A percentile compares a stretch with the other conserved stretches of the same genome.
Conservation (phyloP, 2,797 vertebrate genomes). For the Atherinosoma microstoma region DNA sequence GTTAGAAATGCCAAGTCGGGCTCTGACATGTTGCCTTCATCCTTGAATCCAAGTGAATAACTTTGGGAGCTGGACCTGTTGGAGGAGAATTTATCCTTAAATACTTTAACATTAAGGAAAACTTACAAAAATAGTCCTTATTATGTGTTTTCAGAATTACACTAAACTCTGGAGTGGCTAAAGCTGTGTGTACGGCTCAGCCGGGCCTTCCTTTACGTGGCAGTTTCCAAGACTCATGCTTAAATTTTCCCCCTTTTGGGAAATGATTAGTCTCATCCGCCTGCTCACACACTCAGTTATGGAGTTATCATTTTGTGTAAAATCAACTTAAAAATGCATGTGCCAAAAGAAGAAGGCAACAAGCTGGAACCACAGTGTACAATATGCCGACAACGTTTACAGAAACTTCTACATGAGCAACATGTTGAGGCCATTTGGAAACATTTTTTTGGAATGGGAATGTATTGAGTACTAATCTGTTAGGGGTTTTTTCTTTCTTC, state of each 20-base stretch:
- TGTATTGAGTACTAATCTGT: neutral
- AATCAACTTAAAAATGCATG: neutral
- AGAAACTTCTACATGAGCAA: neutral
- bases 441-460: neutral
- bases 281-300: too few relatives aligned
- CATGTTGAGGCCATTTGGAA: neutral
- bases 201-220: too few relatives aligned
- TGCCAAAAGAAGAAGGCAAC: slow-evolving; percentile 33
- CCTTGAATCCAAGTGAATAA: neutral
- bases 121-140: too few relatives aligned
- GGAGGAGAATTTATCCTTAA: too few relatives aligned
- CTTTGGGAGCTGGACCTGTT: too few relatives aligned
- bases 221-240: too few relatives aligned
- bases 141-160: too few relatives aligned
- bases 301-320: neutral
- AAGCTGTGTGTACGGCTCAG: neutral
- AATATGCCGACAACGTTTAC: neutral
- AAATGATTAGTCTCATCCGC: too few relatives aligned
- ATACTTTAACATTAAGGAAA: too few relatives aligned
- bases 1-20: neutral
- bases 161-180: neutral
- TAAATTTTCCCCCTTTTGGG: too few relatives aligned
- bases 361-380: slow-evolving; percentile 6
- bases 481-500: neutral
- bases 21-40: slow-evolving; percentile 26